Evolutionary conservation across 2,797 vertebrate genomes (phyloP).

Genomic region (Rhinogobio ventralis): DNA sequence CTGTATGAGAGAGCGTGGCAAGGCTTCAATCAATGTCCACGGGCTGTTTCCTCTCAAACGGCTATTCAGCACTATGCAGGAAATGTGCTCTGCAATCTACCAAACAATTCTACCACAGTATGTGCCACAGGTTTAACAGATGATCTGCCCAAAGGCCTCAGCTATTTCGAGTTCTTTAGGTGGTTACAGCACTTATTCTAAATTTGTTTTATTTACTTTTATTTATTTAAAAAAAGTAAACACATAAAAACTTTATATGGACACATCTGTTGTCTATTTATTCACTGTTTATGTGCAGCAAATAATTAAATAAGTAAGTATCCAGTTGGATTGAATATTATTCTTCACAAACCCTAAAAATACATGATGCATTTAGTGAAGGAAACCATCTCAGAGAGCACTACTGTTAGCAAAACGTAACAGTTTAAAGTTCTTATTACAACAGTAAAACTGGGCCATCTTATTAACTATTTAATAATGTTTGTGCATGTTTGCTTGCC

Average conservation of each 20-base stretch:
- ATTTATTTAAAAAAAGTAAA: constrained; percentile 19
- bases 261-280: constrained; percentile 27
- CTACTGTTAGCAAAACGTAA: background rate
- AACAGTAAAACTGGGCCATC: background rate
- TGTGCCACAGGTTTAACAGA: constrained; percentile 58
- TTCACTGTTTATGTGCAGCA: background rate
- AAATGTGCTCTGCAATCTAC: constrained; percentile 67
- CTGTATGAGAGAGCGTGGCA: constrained; percentile 43
- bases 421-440: constrained; percentile 27
- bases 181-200: constrained; percentile 5
- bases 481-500: constrained; percentile 23
- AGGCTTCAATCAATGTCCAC: constrained; percentile 47
- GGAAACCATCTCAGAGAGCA: background rate
- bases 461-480: constrained; percentile 43
- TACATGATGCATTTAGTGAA: background rate
- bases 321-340: background rate
- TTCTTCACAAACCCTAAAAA: background rate
- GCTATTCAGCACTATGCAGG: constrained; percentile 63
- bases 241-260: constrained; percentile 7
- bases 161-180: constrained; percentile 52
- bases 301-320: constrained; percentile 1
- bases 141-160: constrained; percentile 52
- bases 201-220: constrained; percentile 21
- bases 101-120: constrained; percentile 65
- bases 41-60: constrained; percentile 53